Evolutionary conservation across 1,140 invertebrate genomes (phyloP).

Genomic region (Drosophila orosa): DNA sequence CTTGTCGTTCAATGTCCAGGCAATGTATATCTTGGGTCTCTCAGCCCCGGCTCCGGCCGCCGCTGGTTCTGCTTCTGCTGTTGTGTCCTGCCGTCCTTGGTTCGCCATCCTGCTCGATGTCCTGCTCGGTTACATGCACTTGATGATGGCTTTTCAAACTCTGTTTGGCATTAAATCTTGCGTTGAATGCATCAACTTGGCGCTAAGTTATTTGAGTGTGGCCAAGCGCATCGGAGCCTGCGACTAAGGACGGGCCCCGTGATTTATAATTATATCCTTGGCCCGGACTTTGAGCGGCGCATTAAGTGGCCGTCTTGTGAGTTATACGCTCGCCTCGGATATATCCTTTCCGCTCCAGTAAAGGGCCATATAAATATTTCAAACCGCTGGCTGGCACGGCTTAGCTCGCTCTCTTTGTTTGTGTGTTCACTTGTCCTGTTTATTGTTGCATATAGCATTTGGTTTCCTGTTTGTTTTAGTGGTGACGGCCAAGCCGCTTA

Average conservation of each 20-base stretch:
- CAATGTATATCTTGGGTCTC: conserved; percentile 54
- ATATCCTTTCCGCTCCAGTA: conserved; percentile 51
- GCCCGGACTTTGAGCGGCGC: conserved; percentile 28
- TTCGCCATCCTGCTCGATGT: conserved; percentile 32
- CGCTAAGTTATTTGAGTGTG: conserved; percentile 77
- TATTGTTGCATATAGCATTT: conserved; percentile 32
- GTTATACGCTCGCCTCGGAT: conserved; percentile 51
- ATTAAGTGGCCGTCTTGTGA: conserved; percentile 46
- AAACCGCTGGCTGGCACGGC: conserved; percentile 39
- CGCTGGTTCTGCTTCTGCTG: neutral
- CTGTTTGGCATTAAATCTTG: conserved; percentile 67
- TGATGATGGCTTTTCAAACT: conserved; percentile 73
- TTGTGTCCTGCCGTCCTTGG: conserved; percentile 14
- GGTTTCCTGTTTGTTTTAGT: conserved; percentile 43
- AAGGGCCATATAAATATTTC: conserved; percentile 61
- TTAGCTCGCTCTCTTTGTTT: conserved; percentile 35
- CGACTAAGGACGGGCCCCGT: conserved; percentile 32
- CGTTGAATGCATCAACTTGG: conserved; percentile 62
- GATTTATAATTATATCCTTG: conserved; percentile 66
- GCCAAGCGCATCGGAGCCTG: conserved; percentile 51
- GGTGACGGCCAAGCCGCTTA: conserved; percentile 65
- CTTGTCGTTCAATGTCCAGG: conserved; percentile 69
- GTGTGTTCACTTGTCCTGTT: conserved; percentile 28
- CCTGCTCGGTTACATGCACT: conserved; percentile 63
- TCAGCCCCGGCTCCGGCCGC: conserved; percentile 9